Conservation (phyloP, 2,797 vertebrate species). For the Huso huso region DNA sequence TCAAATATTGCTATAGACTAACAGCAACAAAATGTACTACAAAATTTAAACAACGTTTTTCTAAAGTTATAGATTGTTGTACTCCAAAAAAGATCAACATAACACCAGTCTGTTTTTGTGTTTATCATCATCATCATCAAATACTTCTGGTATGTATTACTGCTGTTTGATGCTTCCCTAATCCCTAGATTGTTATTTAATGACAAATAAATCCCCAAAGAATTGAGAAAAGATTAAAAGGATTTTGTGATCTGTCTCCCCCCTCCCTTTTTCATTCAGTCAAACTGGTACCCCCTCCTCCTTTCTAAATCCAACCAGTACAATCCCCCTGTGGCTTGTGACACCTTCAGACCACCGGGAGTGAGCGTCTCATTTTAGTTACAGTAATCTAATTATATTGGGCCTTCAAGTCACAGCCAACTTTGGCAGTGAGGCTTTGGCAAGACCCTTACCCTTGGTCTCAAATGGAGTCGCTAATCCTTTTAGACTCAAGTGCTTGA, state of each 20-base stretch:
- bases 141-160: slow-evolving; percentile 31
- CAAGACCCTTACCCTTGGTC: slow-evolving; percentile 29
- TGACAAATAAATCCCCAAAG: slow-evolving; percentile 69
- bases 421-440: slow-evolving; percentile 52
- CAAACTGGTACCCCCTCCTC: slow-evolving; percentile 37
- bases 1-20: neutral
- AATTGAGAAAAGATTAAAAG: slow-evolving; percentile 62
- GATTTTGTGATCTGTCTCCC: slow-evolving; percentile 59
- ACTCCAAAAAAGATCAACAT: neutral
- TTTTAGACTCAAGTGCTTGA: slow-evolving; percentile 47
- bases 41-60: slow-evolving; percentile 16
- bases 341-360: slow-evolving; percentile 70
- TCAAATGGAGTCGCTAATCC: slow-evolving; percentile 49
- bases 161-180: slow-evolving; percentile 45
- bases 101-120: neutral
- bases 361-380: slow-evolving; percentile 70
- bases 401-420: slow-evolving; percentile 52
- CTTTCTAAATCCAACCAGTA: slow-evolving; percentile 45
- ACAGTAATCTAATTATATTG: slow-evolving; percentile 80
- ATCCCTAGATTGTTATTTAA: slow-evolving; percentile 55
- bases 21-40: neutral
- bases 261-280: slow-evolving; percentile 49
- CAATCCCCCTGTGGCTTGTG: slow-evolving; percentile 49
- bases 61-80: neutral
- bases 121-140: neutral